These are phyloP conservation scores for Nyctalus aviator DNA, from an alignment of 2,797 vertebrate species.

Conservation along the genomic window DNA sequence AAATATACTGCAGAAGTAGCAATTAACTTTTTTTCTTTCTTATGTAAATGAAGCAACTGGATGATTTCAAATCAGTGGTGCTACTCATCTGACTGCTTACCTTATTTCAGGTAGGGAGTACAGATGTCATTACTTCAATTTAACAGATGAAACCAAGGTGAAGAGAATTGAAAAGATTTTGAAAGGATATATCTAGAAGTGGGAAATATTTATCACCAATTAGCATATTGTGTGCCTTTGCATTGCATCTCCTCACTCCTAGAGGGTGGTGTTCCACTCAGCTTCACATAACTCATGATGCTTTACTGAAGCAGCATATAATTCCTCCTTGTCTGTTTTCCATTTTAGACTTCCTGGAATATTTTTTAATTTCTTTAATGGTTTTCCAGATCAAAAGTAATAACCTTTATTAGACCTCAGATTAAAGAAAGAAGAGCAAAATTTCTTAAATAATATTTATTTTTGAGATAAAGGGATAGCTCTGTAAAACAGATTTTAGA, in stretches of 20 bases:
- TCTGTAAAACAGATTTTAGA: background rate
- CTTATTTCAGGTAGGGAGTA: background rate
- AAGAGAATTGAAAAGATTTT: background rate
- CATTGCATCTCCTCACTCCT: background rate
- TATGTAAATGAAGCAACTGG: background rate
- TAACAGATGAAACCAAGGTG: background rate
- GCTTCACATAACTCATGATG: background rate
- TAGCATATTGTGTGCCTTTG: background rate
- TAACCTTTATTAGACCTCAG: background rate
- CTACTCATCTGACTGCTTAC: background rate
- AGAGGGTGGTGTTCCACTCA: background rate
- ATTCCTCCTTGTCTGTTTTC: background rate
- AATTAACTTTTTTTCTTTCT: background rate
- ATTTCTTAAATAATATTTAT: background rate
- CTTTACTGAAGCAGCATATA: background rate
- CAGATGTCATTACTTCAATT: background rate
- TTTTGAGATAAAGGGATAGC: background rate
- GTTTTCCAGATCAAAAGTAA: background rate
- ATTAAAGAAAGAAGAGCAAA: slow-evolving; percentile 30
- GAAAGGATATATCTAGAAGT: slow-evolving; percentile 3
- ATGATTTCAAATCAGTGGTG: background rate
- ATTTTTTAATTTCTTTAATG: background rate
- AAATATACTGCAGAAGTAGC: background rate
- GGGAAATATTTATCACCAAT: background rate
- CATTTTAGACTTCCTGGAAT: background rate